These are phyloP conservation scores for Tuberolachnus salignus DNA, from an alignment of 2,888 invertebrate species.

Conservation along the genomic window DNA sequence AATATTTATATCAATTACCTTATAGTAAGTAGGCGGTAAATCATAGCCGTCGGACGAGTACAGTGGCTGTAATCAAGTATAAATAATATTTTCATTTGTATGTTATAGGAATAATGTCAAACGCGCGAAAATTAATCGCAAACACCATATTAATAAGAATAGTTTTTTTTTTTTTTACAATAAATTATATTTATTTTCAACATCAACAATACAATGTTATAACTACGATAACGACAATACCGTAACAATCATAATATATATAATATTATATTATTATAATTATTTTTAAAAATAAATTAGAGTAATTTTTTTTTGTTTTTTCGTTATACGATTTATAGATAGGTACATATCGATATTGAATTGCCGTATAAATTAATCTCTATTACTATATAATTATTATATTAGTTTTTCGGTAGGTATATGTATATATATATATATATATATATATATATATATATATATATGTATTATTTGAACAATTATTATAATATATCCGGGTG, in stretches of 20 bases:
- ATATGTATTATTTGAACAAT: background rate
- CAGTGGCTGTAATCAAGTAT: constrained; percentile 50
- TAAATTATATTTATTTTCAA: constrained; percentile 52
- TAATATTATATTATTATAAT: constrained; percentile 26
- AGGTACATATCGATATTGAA: background rate
- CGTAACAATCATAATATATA: no score
- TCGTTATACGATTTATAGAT: no score
- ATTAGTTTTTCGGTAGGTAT: constrained; percentile 13
- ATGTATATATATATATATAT: no score
- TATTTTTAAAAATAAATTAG: constrained; percentile 32
- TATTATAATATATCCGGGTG: background rate
- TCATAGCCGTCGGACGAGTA: constrained; percentile 54
- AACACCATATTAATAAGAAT: no score
- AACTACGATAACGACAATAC: constrained; percentile 48
- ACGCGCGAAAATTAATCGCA: background rate
- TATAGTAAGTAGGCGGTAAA: constrained; percentile 48
- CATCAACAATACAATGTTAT: constrained; percentile 26
- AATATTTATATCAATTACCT: constrained; percentile 29
- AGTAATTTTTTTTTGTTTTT: background rate
- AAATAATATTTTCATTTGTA: constrained; percentile 47
- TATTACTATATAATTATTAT: background rate
- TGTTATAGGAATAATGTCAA: background rate
- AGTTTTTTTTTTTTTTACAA: constrained; percentile 42
- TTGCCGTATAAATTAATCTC: background rate
- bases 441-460: no score